These are phyloP conservation scores for Gambusia affinis DNA, from an alignment of 2,113 vertebrate genomes.

Conservation along the genomic window DNA sequence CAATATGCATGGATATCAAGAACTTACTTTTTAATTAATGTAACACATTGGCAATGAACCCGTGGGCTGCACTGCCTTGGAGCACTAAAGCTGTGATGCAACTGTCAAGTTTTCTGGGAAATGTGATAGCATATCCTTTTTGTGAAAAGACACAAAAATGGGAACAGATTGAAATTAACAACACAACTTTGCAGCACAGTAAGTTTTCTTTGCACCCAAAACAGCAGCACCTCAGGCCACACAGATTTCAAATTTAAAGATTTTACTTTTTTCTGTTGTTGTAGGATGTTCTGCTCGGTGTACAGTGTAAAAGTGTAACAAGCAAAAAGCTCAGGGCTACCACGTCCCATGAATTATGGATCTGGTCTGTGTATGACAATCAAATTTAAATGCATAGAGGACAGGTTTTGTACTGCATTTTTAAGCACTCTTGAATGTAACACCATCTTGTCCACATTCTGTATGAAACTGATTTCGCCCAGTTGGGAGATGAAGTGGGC, in stretches of 20 bases:
- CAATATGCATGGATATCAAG: constrained; percentile 55
- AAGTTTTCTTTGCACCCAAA: constrained; percentile 11
- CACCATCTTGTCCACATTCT: no score
- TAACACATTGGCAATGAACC: constrained; percentile 60
- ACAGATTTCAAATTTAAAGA: background rate
- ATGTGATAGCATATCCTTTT: constrained; percentile 46
- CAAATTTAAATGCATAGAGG: no score
- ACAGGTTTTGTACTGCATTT: no score
- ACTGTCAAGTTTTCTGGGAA: constrained; percentile 61
- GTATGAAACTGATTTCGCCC: no score
- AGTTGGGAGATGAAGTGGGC: no score
- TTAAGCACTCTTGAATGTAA: no score
- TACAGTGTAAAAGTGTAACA: background rate
- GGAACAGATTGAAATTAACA: constrained; percentile 35
- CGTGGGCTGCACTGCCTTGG: constrained; percentile 50
- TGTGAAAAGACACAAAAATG: constrained; percentile 37
- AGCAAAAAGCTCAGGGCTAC: background rate
- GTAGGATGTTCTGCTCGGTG: background rate
- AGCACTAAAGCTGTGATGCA: constrained; percentile 68
- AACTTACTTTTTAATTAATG: constrained; percentile 64
- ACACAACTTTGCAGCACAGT: constrained; percentile 26
- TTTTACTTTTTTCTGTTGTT: constrained; percentile 1
- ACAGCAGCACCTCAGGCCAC: constrained; percentile 10
- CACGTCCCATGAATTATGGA: no score
- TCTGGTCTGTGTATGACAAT: no score